phyloP scores from a whole-genome alignment of 2,113 vertebrate genomes.

The Eolophus roseicapilla region DNA sequence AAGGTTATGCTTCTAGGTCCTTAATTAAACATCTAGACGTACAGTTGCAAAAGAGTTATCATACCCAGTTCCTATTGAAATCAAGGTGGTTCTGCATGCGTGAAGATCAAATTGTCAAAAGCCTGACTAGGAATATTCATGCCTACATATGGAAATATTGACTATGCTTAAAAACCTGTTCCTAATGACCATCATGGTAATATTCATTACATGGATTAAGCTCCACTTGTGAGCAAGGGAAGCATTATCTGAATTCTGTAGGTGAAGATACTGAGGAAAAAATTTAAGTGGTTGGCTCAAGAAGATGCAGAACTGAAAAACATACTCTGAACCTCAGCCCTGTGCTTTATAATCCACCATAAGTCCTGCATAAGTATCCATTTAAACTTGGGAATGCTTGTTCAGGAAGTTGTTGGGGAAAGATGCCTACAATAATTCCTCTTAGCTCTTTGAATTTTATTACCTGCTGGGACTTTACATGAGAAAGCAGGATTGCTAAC shows the following conservation, averaged over 20 bases:
- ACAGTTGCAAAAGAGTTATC: not conserved
- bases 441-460: not conserved
- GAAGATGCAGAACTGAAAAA: not conserved
- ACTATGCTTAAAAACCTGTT: not conserved
- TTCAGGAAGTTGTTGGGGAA: not conserved
- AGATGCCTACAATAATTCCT: not conserved
- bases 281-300: not conserved
- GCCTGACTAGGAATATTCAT: not conserved
- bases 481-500: not conserved
- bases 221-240: not conserved
- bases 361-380: not conserved
- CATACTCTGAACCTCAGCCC: not conserved
- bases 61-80: not conserved
- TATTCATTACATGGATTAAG: not conserved
- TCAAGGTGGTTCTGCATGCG: not conserved
- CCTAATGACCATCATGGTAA: not conserved
- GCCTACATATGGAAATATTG: not conserved
- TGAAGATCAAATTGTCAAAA: not conserved
- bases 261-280: not conserved
- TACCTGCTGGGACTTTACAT: not conserved
- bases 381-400: not conserved
- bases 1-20: not conserved
- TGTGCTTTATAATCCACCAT: not conserved
- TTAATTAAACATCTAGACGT: not conserved
- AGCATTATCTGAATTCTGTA: not conserved